Base-by-base conservation (phyloP, 2,797 vertebrate species). In the Anguilla anguilla region DNA sequence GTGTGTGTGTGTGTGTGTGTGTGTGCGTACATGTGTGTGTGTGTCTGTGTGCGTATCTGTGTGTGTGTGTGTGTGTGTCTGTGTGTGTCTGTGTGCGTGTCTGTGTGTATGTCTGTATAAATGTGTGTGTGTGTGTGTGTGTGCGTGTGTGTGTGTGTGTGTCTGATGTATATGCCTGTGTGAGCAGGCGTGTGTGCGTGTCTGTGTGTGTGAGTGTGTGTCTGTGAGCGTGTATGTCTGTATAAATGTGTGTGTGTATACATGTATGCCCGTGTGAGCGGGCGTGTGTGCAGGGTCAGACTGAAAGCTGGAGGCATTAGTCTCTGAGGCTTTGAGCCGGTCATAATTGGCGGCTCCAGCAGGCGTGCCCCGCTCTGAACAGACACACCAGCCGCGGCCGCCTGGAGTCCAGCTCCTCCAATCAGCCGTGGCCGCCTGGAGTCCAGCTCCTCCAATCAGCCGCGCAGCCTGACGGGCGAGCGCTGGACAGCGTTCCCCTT, bases 391-490 rank as follows among this genome's bases (percentile, higher is more conserved):
- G 90, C 87, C 85, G 86, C 35, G 87, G 87, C 90, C 83, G 82
- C 89, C 89, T 89, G 53, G 15, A 84, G 64, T 69, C 46, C 86
- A 59, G 89, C 87, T 81, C 87, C 90, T 88, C 89, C 89, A 88
- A 89, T 31, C 31, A 89, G 89, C 87, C 85, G 86, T 35, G 87
- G 88, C 90, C 83, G 82, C 89, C 89, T 89, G 53, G n/a, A 83
- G 61, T 67, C 46, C 86, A 64, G 89, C 87, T 81, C 87, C 90
- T 88, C 89, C 89, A 88, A 35, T 35, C 35, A 35, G 35, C 35
- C 35, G 35, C 31, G 72, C 85, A 93, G 90, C 90, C 90, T 91
- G 92, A 93, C 86, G 77, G 91, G 91, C 93, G 93, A 77, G 93
- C 90, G 91, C 85, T 55, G 59, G 25, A 86, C 3, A 19, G 84